These are phyloP conservation scores for Teleogryllus occipitalis DNA, from an alignment of 1,140 invertebrate genomes.

Conservation along the genomic window DNA sequence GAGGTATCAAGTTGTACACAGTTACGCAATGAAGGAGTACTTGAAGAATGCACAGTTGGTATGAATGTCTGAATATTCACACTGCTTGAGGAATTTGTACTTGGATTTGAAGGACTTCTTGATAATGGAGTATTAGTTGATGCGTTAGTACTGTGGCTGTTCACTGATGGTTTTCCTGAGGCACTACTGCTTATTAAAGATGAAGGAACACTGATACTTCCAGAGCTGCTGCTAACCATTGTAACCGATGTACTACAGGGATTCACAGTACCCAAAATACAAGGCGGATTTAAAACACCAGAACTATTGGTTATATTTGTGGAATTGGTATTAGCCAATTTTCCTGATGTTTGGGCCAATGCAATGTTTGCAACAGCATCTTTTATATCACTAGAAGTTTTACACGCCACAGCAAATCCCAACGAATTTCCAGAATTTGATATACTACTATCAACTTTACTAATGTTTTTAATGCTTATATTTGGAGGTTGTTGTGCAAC, in stretches of 20 bases:
- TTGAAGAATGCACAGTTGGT: background rate
- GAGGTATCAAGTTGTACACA: background rate
- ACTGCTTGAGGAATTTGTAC: background rate
- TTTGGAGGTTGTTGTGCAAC: background rate
- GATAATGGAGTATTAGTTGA: background rate
- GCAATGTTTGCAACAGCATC: background rate
- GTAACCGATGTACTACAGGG: background rate
- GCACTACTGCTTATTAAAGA: background rate
- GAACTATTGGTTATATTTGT: background rate
- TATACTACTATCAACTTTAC: background rate
- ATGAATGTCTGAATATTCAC: background rate
- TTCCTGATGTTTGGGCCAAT: background rate
- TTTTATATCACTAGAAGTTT: background rate
- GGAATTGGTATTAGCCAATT: background rate
- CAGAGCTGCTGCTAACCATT: background rate
- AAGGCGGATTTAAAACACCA: background rate
- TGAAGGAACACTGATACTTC: background rate
- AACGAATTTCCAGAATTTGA: background rate
- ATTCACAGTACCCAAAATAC: background rate
- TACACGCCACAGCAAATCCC: background rate
- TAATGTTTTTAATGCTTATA: background rate
- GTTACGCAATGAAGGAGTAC: background rate
- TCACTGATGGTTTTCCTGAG: background rate
- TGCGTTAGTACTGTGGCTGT: too few relatives aligned
- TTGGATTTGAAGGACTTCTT: background rate